A percentile compares a stretch with the other conserved stretches of the same genome.
These are phyloP conservation scores for Gobius niger DNA, from an alignment of 2,113 vertebrate species.

Conservation along the genomic window DNA sequence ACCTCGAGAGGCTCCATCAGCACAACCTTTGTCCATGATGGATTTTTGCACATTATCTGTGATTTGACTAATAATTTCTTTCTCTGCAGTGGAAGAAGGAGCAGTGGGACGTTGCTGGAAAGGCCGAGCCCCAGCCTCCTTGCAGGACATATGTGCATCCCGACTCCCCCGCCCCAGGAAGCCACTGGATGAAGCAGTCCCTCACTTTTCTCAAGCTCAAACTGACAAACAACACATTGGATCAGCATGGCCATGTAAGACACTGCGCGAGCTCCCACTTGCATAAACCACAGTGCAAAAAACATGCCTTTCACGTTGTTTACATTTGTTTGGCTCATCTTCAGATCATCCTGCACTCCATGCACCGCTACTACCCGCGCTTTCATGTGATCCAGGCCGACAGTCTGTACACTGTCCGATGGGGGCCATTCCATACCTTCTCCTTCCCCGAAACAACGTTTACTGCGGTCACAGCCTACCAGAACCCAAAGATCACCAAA, in stretches of 20 bases:
- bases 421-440: conserved; percentile 84
- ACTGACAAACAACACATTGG: conserved; percentile 89
- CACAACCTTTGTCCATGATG: too few species aligned
- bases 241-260: conserved; percentile 86
- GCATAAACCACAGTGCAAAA: neutral
- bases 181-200: conserved; percentile 89
- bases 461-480: conserved; percentile 88
- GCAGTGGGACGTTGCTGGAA: conserved; percentile 86
- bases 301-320: neutral
- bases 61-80: conserved; percentile 1
- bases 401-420: conserved; percentile 80
- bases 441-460: conserved; percentile 86
- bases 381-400: conserved; percentile 87
- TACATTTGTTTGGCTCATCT: neutral
- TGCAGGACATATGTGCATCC: conserved; percentile 85
- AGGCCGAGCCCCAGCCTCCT: conserved; percentile 85
- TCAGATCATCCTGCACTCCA: conserved; percentile 83
- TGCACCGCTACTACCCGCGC: conserved; percentile 82
- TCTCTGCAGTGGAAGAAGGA: conserved; percentile 86
- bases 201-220: conserved; percentile 88
- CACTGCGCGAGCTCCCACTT: too few species aligned
- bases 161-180: conserved; percentile 85
- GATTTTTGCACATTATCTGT: neutral
- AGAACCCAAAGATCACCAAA: conserved; percentile 89
- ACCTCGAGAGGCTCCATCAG: too few species aligned